These are phyloP conservation scores for Drosophila ambigua DNA, from an alignment of 1,140 invertebrate genomes.

Conservation along the genomic window DNA sequence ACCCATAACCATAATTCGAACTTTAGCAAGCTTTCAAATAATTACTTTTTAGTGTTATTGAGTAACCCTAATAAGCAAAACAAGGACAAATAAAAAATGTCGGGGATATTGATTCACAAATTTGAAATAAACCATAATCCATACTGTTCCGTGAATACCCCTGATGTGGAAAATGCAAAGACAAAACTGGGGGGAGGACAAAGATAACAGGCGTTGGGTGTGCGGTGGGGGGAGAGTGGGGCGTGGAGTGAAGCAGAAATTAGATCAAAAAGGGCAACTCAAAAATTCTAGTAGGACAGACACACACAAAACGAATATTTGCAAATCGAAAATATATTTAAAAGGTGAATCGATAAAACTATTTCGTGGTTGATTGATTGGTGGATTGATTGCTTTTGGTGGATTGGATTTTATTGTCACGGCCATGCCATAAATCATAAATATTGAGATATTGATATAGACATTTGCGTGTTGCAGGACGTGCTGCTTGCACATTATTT, in stretches of 20 bases:
- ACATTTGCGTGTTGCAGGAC: conserved; percentile 72
- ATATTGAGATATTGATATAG: conserved; percentile 53
- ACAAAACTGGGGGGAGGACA: conserved; percentile 10
- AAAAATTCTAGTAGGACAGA: conserved; percentile 22
- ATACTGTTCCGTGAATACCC: no score
- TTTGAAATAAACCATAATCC: conserved; percentile 2
- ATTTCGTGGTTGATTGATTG: conserved; percentile 47
- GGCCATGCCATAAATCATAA: conserved; percentile 76
- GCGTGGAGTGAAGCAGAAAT: neutral
- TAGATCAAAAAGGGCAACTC: conserved; percentile 11
- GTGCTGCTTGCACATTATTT: conserved; percentile 56
- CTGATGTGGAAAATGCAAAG: conserved; percentile 6
- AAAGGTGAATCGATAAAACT: conserved; percentile 34
- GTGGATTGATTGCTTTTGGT: conserved; percentile 25
- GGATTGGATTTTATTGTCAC: conserved; percentile 43
- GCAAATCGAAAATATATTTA: conserved; percentile 50
- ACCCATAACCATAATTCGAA: no score
- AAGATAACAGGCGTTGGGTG: conserved; percentile 19
- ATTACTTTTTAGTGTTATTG: no score
- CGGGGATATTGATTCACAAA: neutral
- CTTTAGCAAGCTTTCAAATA: no score
- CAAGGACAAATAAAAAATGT: neutral
- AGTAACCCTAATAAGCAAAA: no score
- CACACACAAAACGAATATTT: conserved; percentile 21
- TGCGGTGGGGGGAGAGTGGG: neutral